Evolutionary conservation across 2,888 invertebrate genomes (phyloP).

Genomic region (Clunio marinus): DNA sequence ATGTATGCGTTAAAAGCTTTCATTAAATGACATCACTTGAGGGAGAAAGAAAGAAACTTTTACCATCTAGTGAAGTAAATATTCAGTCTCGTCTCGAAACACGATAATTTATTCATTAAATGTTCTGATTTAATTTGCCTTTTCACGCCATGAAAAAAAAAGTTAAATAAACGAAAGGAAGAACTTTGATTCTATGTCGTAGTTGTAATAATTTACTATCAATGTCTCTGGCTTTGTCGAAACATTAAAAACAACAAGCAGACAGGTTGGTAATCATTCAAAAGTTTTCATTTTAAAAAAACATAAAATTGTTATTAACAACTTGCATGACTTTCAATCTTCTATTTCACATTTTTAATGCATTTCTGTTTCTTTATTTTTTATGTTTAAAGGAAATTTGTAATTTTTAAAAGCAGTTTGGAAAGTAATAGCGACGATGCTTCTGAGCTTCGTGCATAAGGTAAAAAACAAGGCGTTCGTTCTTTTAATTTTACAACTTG

Average conservation of each 20-base stretch:
- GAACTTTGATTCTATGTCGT: not conserved
- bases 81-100: not conserved
- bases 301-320: too few species aligned
- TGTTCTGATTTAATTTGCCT: not conserved
- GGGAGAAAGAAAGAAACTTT: not conserved
- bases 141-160: not conserved
- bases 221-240: too few species aligned
- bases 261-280: too few species aligned
- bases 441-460: too few species aligned
- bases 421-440: not conserved
- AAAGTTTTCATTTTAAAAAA: too few species aligned
- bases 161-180: not conserved
- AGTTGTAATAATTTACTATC: not conserved
- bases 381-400: conserved; percentile 5
- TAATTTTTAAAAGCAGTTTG: not conserved
- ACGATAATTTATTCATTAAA: not conserved
- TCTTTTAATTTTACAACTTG: conserved; percentile 11
- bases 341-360: too few species aligned
- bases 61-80: not conserved
- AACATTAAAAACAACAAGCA: too few species aligned
- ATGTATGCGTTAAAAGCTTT: too few species aligned
- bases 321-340: too few species aligned
- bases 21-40: not conserved
- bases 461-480: not conserved
- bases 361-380: not conserved